Evolutionary conservation across 2,888 invertebrate species (phyloP).

Genomic region (Pseudococcus viburni): DNA sequence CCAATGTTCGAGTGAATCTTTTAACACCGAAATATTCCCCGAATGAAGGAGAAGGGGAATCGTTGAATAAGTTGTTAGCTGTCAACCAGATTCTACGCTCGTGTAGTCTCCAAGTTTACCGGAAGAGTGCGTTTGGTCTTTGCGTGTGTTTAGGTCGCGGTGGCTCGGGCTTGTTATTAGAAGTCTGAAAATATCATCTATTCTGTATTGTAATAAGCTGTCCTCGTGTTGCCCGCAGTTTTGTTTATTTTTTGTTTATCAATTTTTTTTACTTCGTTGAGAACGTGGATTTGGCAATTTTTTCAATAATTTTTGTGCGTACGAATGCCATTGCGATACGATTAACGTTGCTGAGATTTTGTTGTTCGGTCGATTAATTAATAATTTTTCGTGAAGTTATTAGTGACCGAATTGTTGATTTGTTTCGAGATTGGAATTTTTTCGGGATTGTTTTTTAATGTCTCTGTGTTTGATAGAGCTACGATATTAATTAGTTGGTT

Average conservation of each 20-base stretch:
- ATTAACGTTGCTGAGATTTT: not conserved
- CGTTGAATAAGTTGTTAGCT: slow-evolving; percentile 66
- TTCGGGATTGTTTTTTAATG: slow-evolving; percentile 37
- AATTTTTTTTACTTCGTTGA: not conserved
- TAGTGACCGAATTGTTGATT: slow-evolving; percentile 9
- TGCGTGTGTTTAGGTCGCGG: slow-evolving; percentile 24
- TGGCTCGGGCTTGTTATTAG: slow-evolving; percentile 51
- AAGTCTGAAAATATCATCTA: slow-evolving; percentile 64
- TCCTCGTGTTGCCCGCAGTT: slow-evolving; percentile 59
- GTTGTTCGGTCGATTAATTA: not conserved
- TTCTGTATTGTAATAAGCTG: slow-evolving; percentile 64
- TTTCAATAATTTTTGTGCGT: not conserved
- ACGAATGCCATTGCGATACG: not conserved
- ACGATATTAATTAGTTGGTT: slow-evolving; percentile 37
- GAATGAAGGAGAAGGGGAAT: slow-evolving; percentile 31
- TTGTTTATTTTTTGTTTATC: slow-evolving; percentile 56
- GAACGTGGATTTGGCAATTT: not conserved
- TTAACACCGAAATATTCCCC: slow-evolving; percentile 59
- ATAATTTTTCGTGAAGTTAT: not conserved
- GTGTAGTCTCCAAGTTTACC: slow-evolving; percentile 51
- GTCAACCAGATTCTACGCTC: slow-evolving; percentile 64
- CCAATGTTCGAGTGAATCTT: slow-evolving; percentile 59
- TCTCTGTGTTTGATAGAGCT: not conserved
- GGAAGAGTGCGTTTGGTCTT: slow-evolving; percentile 59
- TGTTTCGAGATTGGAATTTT: slow-evolving; percentile 17